A percentile compares a stretch with the other conserved stretches of the same genome.
These are phyloP conservation scores for Drosophila ustulata DNA, from an alignment of 2,888 invertebrate species.

Conservation along the genomic window DNA sequence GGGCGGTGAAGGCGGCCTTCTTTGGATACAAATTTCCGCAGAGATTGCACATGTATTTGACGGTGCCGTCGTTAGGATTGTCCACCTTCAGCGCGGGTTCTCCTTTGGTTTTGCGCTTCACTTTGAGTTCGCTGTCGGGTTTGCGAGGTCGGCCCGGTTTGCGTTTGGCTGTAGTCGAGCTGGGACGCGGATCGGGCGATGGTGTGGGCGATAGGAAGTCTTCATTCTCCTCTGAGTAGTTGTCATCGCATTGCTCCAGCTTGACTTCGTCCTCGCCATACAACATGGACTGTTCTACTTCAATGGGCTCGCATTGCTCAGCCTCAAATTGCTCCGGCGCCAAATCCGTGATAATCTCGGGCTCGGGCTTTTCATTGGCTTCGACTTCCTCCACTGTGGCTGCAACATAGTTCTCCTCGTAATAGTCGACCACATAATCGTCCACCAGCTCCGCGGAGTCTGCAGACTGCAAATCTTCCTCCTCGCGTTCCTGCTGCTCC, in stretches of 20 bases:
- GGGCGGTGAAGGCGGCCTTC: constrained; percentile 75
- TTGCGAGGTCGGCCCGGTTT: constrained; percentile 66
- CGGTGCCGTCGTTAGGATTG: constrained; percentile 24
- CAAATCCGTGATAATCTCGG: constrained; percentile 26
- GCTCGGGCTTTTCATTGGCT: constrained; percentile 2
- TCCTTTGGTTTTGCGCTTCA: constrained; percentile 41
- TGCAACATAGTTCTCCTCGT: constrained; percentile 46
- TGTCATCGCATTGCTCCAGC: constrained; percentile 18
- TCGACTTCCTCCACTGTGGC: constrained; percentile 8
- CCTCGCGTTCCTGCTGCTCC: constrained; percentile 19
- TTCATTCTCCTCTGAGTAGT: constrained; percentile 28
- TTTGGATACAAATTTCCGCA: constrained; percentile 82
- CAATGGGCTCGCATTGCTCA: constrained; percentile 17
- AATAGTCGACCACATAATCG: constrained; percentile 38
- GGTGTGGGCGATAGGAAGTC: constrained; percentile 57
- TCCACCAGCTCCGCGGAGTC: constrained; percentile 14
- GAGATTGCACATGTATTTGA: constrained; percentile 74
- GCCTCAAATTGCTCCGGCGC: constrained; percentile 39
- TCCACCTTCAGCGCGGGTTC: constrained; percentile 7
- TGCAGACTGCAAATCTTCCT: constrained; percentile 11
- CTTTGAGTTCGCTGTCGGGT: constrained; percentile 63
- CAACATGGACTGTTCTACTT: constrained; percentile 25
- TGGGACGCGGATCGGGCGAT: constrained; percentile 44
- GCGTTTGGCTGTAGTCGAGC: constrained; percentile 24
- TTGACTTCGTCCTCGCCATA: constrained; percentile 21